These are phyloP conservation scores for Sesia bembeciformis DNA, from an alignment of 2,888 invertebrate genomes.

Conservation along the genomic window DNA sequence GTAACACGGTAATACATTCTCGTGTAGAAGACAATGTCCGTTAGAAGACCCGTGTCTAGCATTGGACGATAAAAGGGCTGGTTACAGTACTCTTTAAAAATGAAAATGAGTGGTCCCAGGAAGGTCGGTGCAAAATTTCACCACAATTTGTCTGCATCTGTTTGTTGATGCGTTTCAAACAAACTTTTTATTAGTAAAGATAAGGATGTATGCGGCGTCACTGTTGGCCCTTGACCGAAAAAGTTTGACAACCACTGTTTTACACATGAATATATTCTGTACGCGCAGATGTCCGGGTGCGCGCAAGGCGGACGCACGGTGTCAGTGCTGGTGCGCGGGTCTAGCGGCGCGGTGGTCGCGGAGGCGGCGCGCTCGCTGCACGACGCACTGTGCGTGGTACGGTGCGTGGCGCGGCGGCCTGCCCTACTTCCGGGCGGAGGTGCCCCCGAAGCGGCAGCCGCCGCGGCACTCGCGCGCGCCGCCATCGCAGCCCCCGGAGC, in stretches of 20 bases:
- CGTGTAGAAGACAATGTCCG: too few species aligned
- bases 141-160: too few species aligned
- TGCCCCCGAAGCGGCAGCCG: constrained; percentile 96
- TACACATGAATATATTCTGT: not conserved
- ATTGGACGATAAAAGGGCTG: too few species aligned
- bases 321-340: constrained; percentile 90
- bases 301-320: constrained; percentile 92
- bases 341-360: constrained; percentile 90
- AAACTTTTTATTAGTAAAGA: too few species aligned
- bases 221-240: not conserved
- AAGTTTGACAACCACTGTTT: not conserved
- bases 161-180: too few species aligned
- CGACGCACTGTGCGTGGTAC: constrained; percentile 92
- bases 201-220: too few species aligned
- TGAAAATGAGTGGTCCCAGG: too few species aligned
- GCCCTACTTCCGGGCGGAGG: constrained; percentile 97
- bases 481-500: constrained; percentile 91
- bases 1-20: too few species aligned
- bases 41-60: too few species aligned
- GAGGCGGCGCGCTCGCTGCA: constrained; percentile 94
- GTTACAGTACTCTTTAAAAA: too few species aligned
- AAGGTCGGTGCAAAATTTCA: too few species aligned
- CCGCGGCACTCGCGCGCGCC: constrained; percentile 85
- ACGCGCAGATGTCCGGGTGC: constrained; percentile 86
- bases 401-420: constrained; percentile 95